Base-by-base conservation (phyloP, 37 sponge, comb jelly and placozoan species). In the Amphimedon queenslandica region DNA sequence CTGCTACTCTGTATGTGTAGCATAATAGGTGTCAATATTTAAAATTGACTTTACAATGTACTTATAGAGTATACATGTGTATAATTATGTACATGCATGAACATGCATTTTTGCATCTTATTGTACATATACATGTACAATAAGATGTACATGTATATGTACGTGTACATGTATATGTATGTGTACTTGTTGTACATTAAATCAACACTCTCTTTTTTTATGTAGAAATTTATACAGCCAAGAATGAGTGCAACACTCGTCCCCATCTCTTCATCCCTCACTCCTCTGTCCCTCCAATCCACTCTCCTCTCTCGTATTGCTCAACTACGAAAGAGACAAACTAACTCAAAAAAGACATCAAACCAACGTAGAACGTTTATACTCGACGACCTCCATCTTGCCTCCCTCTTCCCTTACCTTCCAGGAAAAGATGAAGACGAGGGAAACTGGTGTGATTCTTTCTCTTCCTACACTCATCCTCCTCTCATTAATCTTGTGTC, bases 371-470 rank as follows among this genome's bases (percentile, higher is more conserved):
- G 40, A 47, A 42, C 64, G 18, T 77, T 85, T 32, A 77, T 77
- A 39, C 69, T 90, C 24, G 91, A 90, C 41, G 82, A 90, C 58
- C 42, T 90, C 39, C 86, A 85, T 73, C 58, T 84, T 20, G 81
- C 42, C 28, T 64, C 66, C 23, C 8, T n/a, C 23, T 34, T 61
- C 41, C 65, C 53, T 18, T 47, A 47, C 13, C n/a, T n/a, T n/a
- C n/a, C n/a, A n/a, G n/a, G n/a, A n/a, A n/a, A n/a, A n/a, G n/a
- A n/a, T n/a, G n/a, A n/a, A n/a, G n/a, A n/a, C n/a, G n/a, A n/a
- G n/a, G n/a, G n/a, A n/a, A n/a, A n/a, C n/a, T n/a, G n/a, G n/a
- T n/a, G n/a, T n/a, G n/a, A n/a, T n/a, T n/a, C n/a, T n/a, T n/a
- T n/a, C n/a, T n/a, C n/a, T 13, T 47, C 51, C 13, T 8, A 47